Base-by-base conservation (phyloP, 1,140 invertebrate genomes). In the Euwallacea fornicatus region DNA sequence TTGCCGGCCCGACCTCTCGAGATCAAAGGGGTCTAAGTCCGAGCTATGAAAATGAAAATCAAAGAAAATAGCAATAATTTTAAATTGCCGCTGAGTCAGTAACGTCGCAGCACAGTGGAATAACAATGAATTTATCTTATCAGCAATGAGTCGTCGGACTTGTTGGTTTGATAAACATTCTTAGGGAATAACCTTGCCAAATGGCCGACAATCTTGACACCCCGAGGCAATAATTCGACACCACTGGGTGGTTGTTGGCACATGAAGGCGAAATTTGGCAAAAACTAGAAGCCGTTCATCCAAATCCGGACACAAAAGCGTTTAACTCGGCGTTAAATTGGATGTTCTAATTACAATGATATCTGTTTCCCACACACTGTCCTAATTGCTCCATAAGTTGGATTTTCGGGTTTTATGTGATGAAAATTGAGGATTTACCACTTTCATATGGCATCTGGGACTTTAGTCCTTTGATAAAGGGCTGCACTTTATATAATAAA, bases 271-370 rank as follows among this genome's bases (percentile, higher is more conserved):
- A 68, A 68, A 69, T 69, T 69, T 69, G 67, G 67, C 67, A 69
- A 69, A 69, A 69, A 69, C 59, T 62, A 42, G 33, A 62, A 69
- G 58, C 67, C 67, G 47, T 69, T 69, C 60, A 56, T 69, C 67
- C 47, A 61, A 69, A 69, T 69, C 67, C 59, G 67, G 67, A 69
- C 67, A 69, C 60, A 69, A 69, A 69, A 62, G 59, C 67, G 41
- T 69, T 69, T 69, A 69, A 69, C 59, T 69, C 50, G 67, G 67
- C 59, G 67, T 69, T 62, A 69, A 69, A 69, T 62, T 69, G 67
- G 67, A 69, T 69, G 67, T 69, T 69, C 67, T 69, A 69, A 69
- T 69, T 69, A 69, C 67, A 69, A 69, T 69, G 67, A 69, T 69
- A 69, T 69, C 67, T 69, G 58, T 69, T 53, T 62, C 67, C 67